Percentiles rank a stretch among this genome's conserved stretches.
Conservation (phyloP, 2,888 invertebrate genomes). For the Uropetala carovei region DNA sequence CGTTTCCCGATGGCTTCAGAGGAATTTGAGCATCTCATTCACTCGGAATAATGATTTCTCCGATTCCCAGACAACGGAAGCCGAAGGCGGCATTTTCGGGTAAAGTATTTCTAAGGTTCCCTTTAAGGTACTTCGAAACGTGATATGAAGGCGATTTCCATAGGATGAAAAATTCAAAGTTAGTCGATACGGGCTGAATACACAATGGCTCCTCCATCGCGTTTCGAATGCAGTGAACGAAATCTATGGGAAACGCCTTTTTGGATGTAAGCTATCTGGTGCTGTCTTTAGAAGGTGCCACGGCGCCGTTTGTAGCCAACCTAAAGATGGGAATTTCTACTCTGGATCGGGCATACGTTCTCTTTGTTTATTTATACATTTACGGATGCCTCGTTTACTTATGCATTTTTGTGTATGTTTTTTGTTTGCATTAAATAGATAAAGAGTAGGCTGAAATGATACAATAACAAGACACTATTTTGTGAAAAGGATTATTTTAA, state of each 20-base stretch:
- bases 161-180: conserved; percentile 16
- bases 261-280: not conserved
- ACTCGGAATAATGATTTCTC: not conserved
- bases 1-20: not conserved
- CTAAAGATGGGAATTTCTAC: too few species aligned
- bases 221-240: conserved; percentile 7
- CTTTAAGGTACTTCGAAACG: not conserved
- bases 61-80: not conserved
- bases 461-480: too few species aligned
- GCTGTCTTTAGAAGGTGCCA: not conserved
- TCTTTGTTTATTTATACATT: too few species aligned
- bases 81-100: not conserved
- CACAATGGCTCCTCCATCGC: not conserved
- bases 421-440: too few species aligned
- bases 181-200: conserved; percentile 11
- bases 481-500: too few species aligned
- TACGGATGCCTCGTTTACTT: too few species aligned
- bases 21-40: not conserved
- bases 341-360: too few species aligned
- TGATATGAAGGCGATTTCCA: conserved; percentile 7
- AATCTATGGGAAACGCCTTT: not conserved
- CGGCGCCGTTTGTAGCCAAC: too few species aligned
- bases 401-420: too few species aligned
- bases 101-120: not conserved
- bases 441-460: too few species aligned